Conservation (phyloP, 30 jellyfish, hydroid and myxozoan species). For the Hydractinia symbiolongicarpus region DNA sequence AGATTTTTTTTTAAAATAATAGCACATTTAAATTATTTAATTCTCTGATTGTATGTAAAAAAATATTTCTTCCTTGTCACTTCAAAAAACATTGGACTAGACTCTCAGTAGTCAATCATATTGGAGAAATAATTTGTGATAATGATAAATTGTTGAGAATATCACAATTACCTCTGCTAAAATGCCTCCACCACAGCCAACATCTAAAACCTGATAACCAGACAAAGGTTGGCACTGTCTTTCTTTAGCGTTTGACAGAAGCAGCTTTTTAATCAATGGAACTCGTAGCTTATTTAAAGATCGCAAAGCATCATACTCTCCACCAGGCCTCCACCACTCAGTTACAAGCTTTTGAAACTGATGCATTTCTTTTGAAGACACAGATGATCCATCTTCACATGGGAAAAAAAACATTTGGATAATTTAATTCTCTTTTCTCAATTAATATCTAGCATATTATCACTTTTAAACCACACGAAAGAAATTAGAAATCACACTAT, state of each 20-base stretch:
- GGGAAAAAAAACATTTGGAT: too few relatives aligned
- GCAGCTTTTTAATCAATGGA: conserved; percentile 45
- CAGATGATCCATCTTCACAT: conserved; percentile 7
- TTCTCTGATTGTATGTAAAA: too few relatives aligned
- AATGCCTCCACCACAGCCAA: conserved; percentile 97
- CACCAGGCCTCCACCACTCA: conserved; percentile 87
- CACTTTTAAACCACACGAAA: too few relatives aligned
- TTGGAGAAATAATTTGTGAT: too few relatives aligned
- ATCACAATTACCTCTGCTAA: conserved; percentile 63
- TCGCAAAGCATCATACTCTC: conserved; percentile 50
- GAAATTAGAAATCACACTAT: too few relatives aligned
- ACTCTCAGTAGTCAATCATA: too few relatives aligned
- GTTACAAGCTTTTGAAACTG: conserved; percentile 46
- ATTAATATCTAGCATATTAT: too few relatives aligned
- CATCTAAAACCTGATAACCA: conserved; percentile 62
- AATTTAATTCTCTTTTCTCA: too few relatives aligned
- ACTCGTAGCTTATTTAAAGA: conserved; percentile 68
- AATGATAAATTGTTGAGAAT: not conserved
- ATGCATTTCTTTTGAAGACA: conserved; percentile 48
- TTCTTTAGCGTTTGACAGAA: not conserved
- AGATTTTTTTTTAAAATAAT: too few relatives aligned
- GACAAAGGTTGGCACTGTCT: conserved; percentile 30
- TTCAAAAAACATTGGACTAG: too few relatives aligned
- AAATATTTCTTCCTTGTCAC: too few relatives aligned
- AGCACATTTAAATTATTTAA: too few relatives aligned